Evolutionary conservation across 2,797 vertebrate species (phyloP).

Genomic region (Hemibagrus guttatus): DNA sequence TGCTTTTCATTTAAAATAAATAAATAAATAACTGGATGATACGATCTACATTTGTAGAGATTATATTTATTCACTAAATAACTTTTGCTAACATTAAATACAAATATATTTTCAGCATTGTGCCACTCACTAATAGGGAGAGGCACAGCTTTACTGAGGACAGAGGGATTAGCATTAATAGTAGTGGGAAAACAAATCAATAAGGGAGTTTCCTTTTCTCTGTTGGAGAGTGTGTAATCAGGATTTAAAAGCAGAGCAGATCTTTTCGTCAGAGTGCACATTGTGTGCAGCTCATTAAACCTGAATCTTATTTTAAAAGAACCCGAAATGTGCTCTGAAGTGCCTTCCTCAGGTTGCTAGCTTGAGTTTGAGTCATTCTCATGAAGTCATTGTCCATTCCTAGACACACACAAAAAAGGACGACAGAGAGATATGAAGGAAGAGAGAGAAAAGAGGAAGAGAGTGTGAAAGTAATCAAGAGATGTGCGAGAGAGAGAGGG

Average conservation of each 20-base stretch:
- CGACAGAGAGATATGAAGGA: too few relatives aligned
- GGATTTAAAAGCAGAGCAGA: neutral
- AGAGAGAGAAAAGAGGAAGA: too few relatives aligned
- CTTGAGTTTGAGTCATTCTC: too few relatives aligned
- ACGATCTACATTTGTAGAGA: neutral
- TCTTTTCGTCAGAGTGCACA: neutral
- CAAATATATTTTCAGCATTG: neutral
- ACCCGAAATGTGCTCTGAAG: neutral
- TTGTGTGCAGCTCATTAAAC: neutral
- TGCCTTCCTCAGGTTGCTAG: neutral
- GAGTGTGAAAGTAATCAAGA: too few relatives aligned
- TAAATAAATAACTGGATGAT: neutral
- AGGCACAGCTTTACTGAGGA: neutral
- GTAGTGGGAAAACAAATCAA: conserved; percentile 18
- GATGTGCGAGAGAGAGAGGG: too few relatives aligned
- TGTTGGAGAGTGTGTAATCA: conserved; percentile 1
- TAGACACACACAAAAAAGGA: too few relatives aligned
- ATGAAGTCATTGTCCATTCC: too few relatives aligned
- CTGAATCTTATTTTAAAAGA: neutral
- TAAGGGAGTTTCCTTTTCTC: neutral
- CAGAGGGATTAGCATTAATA: conserved; percentile 4
- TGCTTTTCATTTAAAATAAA: too few relatives aligned
- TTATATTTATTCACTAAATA: neutral
- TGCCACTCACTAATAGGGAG: neutral
- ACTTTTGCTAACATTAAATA: neutral